Evolutionary conservation across 2,888 invertebrate genomes (phyloP).

Genomic region (Globia sparganii): DNA sequence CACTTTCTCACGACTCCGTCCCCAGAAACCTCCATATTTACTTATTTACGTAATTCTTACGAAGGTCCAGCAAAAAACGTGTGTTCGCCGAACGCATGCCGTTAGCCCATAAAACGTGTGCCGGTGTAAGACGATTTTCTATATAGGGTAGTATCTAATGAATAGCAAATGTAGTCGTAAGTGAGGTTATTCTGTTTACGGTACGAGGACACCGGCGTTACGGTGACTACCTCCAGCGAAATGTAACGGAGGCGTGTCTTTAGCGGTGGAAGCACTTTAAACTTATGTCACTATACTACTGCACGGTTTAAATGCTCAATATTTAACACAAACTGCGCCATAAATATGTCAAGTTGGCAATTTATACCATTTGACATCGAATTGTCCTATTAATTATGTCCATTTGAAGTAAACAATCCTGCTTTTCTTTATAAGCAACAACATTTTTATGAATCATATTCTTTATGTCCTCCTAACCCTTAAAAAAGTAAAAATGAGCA

Average conservation of each 20-base stretch:
- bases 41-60: slow-evolving; percentile 79
- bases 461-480: too few species aligned
- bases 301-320: background rate
- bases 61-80: slow-evolving; percentile 74
- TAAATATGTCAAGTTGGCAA: background rate
- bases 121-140: slow-evolving; percentile 78
- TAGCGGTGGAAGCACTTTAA: slow-evolving; percentile 23
- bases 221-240: slow-evolving; percentile 69
- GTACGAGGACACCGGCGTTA: slow-evolving; percentile 68
- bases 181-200: slow-evolving; percentile 77
- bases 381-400: background rate
- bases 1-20: slow-evolving; percentile 42
- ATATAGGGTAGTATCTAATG: slow-evolving; percentile 85
- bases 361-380: background rate
- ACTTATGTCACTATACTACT: slow-evolving; percentile 7
- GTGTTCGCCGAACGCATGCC: slow-evolving; percentile 74
- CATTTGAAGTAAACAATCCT: background rate
- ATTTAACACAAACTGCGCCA: slow-evolving; percentile 13
- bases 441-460: background rate
- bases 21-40: slow-evolving; percentile 56
- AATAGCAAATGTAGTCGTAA: slow-evolving; percentile 83
- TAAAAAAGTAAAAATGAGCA: background rate
- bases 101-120: slow-evolving; percentile 75
- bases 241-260: slow-evolving; percentile 55
- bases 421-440: background rate